Base-by-base conservation (phyloP, 2,113 vertebrate genomes). In the Erythrocercus mccallii region DNA sequence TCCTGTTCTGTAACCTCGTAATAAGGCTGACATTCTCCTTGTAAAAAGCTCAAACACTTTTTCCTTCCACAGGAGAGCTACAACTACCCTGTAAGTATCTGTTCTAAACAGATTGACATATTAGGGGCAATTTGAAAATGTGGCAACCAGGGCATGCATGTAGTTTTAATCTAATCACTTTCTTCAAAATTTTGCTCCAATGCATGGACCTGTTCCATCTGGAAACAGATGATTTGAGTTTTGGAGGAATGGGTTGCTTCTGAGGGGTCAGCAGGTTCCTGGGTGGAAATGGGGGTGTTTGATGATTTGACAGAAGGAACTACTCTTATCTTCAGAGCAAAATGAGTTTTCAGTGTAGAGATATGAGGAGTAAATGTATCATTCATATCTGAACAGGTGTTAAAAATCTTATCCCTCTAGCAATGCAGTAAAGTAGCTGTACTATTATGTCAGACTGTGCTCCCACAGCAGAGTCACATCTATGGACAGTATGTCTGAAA, bases 341-440 rank as follows among this genome's bases (percentile, higher is more conserved):
- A 97, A 97, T 90, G 81, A 96, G 71, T 95, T 96, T 95, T 93
- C 90, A 56, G 58, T n/a, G 51, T 70, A 88, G 85, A 86, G 87
- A 94, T 86, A 81, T 20, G 68, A 81, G 62, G 76, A 93, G 74
- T 27, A 92, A 93, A 93, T 90, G 57, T 93, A 96, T 92, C 93
- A 57, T 19, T 86, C 71, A 40, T 88, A 95, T 96, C 88, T 88
- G 88, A 88, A 70, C 51, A 91, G 51, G 81, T 74, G 64, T 71
- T 94, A 64, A 96, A 95, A 94, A 86, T 77, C 85, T 93, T 90
- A 94, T 93, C 87, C 62, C 71, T 58, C 70, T 6, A 94, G 87
- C 61, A 84, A 54, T 20, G 62, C 51, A 93, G 82, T 40, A 65
- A 94, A 79, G 84, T 54, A 83, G 53, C n/a, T 86, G 17, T 22